Conservation (phyloP, 2,797 vertebrate genomes). For the Capromys pilorides region DNA sequence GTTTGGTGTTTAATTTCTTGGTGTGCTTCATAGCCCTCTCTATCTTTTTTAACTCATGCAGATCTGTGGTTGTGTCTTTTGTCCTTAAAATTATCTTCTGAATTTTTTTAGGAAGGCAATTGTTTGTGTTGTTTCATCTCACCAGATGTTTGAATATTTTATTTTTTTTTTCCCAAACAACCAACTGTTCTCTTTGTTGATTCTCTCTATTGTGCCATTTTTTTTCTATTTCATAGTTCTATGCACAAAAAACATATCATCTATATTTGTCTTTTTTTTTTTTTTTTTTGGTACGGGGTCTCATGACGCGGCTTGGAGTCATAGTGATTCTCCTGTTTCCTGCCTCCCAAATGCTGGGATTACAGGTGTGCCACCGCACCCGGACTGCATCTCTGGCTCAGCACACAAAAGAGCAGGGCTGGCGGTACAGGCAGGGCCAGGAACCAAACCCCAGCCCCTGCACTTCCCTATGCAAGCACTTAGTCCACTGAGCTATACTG, state of each 20-base stretch:
- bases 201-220: neutral
- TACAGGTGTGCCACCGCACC: too few species aligned
- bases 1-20: conserved; percentile 12
- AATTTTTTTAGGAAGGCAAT: neutral
- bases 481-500: too few species aligned
- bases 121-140: neutral
- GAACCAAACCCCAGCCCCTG: too few species aligned
- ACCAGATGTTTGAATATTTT: neutral
- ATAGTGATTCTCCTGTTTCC: too few species aligned
- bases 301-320: too few species aligned
- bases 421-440: too few species aligned
- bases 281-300: too few species aligned
- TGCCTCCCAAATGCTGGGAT: too few species aligned
- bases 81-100: neutral
- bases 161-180: neutral
- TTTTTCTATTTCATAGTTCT: neutral
- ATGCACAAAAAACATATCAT: neutral
- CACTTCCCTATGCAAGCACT: too few species aligned
- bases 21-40: neutral
- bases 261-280: too few species aligned
- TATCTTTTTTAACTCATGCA: neutral
- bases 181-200: neutral
- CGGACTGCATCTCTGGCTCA: too few species aligned
- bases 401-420: too few species aligned
- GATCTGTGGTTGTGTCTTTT: neutral